Evolutionary conservation across 2,797 vertebrate species (phyloP), one percentile per base, ranked within the genome.

Genomic region (Bovichtus variegatus): DNA sequence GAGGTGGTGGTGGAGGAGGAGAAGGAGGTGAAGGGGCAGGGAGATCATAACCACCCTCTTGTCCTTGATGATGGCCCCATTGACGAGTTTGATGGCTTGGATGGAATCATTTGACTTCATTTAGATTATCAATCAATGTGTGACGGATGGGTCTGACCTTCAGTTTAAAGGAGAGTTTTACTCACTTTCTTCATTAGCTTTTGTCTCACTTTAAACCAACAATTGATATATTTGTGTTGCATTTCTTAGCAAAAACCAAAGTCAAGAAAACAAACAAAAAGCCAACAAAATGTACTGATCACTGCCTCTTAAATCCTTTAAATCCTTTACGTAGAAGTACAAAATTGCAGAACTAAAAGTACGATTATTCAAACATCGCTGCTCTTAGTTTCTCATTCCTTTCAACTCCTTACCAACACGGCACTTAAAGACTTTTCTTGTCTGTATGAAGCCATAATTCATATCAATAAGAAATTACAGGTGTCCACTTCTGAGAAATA

Each of bases 31-130:
- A 59, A 74, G 68, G 62, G 53, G 66, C n/a, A 53, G 34, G 3
- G 18, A 61, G 74, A 84, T 83, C 80, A 68, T 67, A 83, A 72
- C 65, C 67, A 64, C 25, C 46, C 31, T 61, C 25, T 31, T 3
- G 73, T 78, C 83, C 81, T 88, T 84, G 78, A 80, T 74, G 50
- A 61, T 41, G 76, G 61, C 51, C 70, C 78, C 3, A 0, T 2
- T 58, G 68, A 75, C 0, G 12, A 69, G 57, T 75, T 59, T 64
- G 70, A 82, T 47, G 38, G 60, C 72, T 76, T 18, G 18, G 36
- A 78, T n/a, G 36, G 46, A 73, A 44, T 70, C 74, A 75, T 68
- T 71, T 73, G 23, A 54, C 61, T 67, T 71, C 1, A 63, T 62
- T 60, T 53, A 27, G 77, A 78, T 81, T 3, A 83, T 71, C n/a